phyloP scores from a whole-genome alignment of 2,888 invertebrate species.

The Leptinotarsa haldemani region DNA sequence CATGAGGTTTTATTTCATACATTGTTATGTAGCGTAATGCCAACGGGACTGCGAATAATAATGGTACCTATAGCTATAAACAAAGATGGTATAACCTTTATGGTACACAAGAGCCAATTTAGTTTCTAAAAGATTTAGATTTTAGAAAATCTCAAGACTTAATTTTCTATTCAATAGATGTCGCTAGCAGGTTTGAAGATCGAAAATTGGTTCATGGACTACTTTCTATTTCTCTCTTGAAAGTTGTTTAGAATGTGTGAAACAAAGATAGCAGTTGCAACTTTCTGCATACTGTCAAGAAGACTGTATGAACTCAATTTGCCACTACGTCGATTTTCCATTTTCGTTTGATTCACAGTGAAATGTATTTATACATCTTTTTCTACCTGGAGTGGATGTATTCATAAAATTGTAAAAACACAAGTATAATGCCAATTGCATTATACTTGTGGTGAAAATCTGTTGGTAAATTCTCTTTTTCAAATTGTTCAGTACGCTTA shows the following conservation, averaged over 20 bases:
- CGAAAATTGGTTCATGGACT: too few relatives aligned
- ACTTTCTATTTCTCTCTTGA: conserved; percentile 33
- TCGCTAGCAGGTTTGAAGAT: conserved; percentile 10
- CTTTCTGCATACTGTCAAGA: conserved; percentile 47
- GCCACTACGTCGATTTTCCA: conserved; percentile 39
- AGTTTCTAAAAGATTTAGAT: not conserved
- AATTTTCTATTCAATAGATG: not conserved
- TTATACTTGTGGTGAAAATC: conserved; percentile 30
- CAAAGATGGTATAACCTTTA: too few relatives aligned
- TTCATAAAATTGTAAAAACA: conserved; percentile 38
- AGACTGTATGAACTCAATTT: conserved; percentile 36
- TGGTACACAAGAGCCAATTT: too few relatives aligned
- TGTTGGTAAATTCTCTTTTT: conserved; percentile 51
- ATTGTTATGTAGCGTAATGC: not conserved
- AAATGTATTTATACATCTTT: conserved; percentile 37
- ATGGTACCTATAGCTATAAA: too few relatives aligned
- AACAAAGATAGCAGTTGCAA: conserved; percentile 51
- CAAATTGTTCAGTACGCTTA: conserved; percentile 51
- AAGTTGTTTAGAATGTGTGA: conserved; percentile 37
- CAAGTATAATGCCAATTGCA: too few relatives aligned
- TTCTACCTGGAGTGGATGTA: conserved; percentile 40
- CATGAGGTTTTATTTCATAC: not conserved
- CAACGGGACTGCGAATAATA: not conserved
- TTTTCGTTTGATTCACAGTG: conserved; percentile 37
- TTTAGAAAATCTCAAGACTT: not conserved